These are phyloP conservation scores for Thamnophis sirtalis DNA, from an alignment of 2,113 vertebrate genomes.

Conservation along the genomic window DNA sequence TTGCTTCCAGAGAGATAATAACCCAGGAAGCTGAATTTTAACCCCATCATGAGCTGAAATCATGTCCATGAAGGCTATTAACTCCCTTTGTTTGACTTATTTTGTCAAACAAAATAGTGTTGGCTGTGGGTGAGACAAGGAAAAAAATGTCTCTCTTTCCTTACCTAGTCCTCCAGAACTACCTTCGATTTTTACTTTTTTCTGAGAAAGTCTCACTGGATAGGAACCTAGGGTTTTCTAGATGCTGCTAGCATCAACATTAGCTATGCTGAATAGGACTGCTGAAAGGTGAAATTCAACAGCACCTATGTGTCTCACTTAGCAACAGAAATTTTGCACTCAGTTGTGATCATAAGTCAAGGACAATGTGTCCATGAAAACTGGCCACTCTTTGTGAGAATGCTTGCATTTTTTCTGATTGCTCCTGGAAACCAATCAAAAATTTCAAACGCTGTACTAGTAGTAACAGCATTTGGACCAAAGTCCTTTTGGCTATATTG, in stretches of 20 bases:
- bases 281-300: background rate
- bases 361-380: background rate
- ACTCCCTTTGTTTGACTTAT: background rate
- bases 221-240: background rate
- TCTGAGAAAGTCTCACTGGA: background rate
- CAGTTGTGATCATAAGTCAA: background rate
- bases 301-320: too few species aligned
- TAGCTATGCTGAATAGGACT: background rate
- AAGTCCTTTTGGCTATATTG: background rate
- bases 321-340: background rate
- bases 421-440: background rate
- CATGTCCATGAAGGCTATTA: background rate
- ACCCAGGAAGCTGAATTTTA: background rate
- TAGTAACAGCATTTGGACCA: background rate
- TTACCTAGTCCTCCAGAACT: background rate
- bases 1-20: background rate
- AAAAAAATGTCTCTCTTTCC: background rate
- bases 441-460: background rate
- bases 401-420: background rate
- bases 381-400: background rate
- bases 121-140: background rate
- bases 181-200: background rate
- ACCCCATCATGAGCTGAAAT: background rate
- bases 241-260: background rate
- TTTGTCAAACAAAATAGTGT: background rate